A percentile compares a stretch with the other conserved stretches of the same genome.
Evolutionary conservation across 2,888 invertebrate genomes (phyloP).

Genomic region (Hartigia nigra): DNA sequence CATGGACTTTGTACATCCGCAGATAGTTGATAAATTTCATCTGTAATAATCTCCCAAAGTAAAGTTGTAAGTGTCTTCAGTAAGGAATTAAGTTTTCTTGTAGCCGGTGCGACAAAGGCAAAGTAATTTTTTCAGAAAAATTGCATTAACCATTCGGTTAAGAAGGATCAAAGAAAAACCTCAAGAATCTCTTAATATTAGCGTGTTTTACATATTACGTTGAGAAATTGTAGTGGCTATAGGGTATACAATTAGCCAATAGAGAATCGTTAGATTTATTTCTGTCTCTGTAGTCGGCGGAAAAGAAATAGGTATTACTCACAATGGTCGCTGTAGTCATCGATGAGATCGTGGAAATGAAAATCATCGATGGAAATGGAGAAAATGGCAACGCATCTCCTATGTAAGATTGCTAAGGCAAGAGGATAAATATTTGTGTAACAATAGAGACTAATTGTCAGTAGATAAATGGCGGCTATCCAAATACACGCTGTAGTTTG

Average conservation of each 20-base stretch:
- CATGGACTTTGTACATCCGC: neutral
- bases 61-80: neutral
- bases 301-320: neutral
- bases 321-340: neutral
- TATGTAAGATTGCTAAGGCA: neutral
- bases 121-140: neutral
- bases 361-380: conserved; percentile 1
- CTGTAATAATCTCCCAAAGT: neutral
- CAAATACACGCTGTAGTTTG: too few species aligned
- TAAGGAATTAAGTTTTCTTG: neutral
- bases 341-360: neutral
- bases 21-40: neutral
- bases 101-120: neutral
- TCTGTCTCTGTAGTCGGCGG: neutral
- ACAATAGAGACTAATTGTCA: too few species aligned
- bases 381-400: neutral
- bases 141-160: neutral
- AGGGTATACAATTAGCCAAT: neutral
- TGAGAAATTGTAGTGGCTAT: neutral
- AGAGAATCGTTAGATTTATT: neutral
- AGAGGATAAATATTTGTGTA: too few species aligned
- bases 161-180: neutral
- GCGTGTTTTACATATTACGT: neutral
- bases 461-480: too few species aligned
- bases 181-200: neutral